Conservation (phyloP, 2,113 vertebrate genomes). For the Catharus minimus region DNA sequence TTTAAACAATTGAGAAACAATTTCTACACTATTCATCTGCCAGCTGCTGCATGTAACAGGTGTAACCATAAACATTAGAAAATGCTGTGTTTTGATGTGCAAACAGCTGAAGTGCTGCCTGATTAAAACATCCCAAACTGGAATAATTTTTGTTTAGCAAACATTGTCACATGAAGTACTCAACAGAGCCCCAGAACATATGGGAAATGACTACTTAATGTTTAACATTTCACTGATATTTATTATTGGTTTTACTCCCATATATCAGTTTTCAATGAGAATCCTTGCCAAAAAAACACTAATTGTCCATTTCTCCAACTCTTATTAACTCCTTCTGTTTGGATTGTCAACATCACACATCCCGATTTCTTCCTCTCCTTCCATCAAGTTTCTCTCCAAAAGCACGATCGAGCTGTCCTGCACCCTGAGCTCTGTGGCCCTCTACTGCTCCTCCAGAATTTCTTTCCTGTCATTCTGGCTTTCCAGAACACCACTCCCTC, state of each 20-base stretch:
- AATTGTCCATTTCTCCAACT: background rate
- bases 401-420: background rate
- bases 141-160: conserved; percentile 1
- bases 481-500: background rate
- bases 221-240: background rate
- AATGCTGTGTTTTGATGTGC: background rate
- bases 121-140: background rate
- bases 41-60: conserved; percentile 15
- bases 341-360: background rate
- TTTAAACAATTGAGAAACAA: background rate
- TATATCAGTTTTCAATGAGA: background rate
- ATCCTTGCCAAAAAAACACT: background rate
- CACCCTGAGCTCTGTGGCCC: background rate
- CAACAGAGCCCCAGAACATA: background rate
- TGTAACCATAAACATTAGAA: background rate
- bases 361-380: background rate
- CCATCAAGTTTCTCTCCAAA: background rate
- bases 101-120: background rate
- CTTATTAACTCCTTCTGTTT: background rate
- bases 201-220: background rate
- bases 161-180: background rate
- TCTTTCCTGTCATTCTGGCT: background rate
- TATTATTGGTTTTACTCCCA: background rate
- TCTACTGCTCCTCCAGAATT: background rate
- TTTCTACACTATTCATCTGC: background rate